Evolutionary conservation across 2,113 vertebrate species (phyloP), one percentile per base, ranked within the genome.

Genomic region (Syngnathoides biaculeatus): DNA sequence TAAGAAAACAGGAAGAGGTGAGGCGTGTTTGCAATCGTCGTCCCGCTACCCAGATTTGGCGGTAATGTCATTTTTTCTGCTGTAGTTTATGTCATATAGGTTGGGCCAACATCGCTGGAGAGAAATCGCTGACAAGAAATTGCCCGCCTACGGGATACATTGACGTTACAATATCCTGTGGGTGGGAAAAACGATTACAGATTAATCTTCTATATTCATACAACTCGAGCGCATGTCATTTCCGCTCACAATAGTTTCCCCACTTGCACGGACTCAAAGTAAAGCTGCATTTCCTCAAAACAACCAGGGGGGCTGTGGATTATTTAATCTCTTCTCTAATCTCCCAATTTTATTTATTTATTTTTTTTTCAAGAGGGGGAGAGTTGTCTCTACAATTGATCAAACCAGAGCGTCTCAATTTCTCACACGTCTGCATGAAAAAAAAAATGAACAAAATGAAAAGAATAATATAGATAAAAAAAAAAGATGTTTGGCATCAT

Each of bases 141-240:
- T 64, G 45, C 43, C 14, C 35, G 17, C 30, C 27, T 27, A 20
- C 22, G 30, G 26, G 24, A 26, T 47, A 47, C 38, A 35, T 38
- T 30, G 42, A 62, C 22, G 65, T 69, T 30, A 17, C 61, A 55
- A 60, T 58, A 5, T 60, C 39, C 17, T 26, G 39, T 48, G 62
- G 68, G 55, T 62, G 47, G 15, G n/a, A 2, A 81, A 53, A 63
- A 11, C 63, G 58, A 75, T 70, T 58, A 60, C 15, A 68, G 50
- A 78, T 65, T 66, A 72, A 2, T 12, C 22, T 72, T 67, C 8
- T 11, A 65, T 3, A 20, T 69, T 64, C 61, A 72, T 67, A 52
- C 35, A 73, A 65, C 55, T 56, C 17, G 24, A 61, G 26, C 27
- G 35, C 64, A 56, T 19, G 38, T 73, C 45, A 52, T 71, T 40